Percentiles rank a stretch among this genome's conserved stretches.
Conservation (phyloP, 2,113 vertebrate species). For the Nymphicus hollandicus region DNA sequence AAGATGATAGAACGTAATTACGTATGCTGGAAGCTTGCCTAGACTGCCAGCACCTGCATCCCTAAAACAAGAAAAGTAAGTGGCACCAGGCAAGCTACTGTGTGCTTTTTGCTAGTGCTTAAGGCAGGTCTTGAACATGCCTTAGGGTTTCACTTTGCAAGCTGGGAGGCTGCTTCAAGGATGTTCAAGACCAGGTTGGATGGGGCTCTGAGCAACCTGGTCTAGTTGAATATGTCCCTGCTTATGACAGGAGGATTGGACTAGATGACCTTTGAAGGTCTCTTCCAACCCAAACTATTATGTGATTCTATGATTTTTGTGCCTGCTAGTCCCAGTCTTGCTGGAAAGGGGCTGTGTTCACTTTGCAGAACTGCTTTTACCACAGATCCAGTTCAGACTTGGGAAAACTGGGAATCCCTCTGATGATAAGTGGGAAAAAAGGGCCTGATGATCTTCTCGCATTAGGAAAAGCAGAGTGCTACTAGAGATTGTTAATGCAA, state of each 20-base stretch:
- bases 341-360: not conserved
- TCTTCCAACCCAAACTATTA: not conserved
- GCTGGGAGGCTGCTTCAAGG: not conserved
- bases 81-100: not conserved
- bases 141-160: not conserved
- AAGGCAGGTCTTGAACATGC: not conserved
- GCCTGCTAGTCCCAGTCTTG: not conserved
- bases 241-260: not conserved
- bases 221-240: not conserved
- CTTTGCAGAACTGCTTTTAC: not conserved
- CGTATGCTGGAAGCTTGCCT: not conserved
- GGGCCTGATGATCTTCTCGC: not conserved
- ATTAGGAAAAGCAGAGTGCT: not conserved
- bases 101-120: not conserved
- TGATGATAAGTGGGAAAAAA: not conserved
- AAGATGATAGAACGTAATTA: not conserved
- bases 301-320: not conserved
- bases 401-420: not conserved
- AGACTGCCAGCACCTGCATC: not conserved
- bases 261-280: not conserved
- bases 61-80: not conserved
- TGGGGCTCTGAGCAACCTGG: not conserved
- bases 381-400: fast-evolving
- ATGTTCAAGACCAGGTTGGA: not conserved
- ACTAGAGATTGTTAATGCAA: not conserved